phyloP scores from a whole-genome alignment of 2,113 vertebrate species.

The Galbula dea region DNA sequence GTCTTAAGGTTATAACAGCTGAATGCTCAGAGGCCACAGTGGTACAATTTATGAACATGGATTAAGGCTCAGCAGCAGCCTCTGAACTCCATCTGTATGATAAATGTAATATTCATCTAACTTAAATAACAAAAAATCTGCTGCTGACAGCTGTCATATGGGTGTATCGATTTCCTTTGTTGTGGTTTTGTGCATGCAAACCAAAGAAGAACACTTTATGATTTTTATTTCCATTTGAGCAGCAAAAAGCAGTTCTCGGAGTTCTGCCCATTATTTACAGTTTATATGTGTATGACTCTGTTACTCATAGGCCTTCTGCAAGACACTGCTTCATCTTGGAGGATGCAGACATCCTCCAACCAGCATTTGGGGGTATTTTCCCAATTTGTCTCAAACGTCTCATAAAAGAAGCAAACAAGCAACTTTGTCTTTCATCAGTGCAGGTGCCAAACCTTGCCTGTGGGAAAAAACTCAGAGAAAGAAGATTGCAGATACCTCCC shows the following conservation, averaged over 20 bases:
- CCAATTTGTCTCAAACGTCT: neutral
- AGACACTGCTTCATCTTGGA: neutral
- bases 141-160: neutral
- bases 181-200: neutral
- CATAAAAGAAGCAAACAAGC: neutral
- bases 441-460: neutral
- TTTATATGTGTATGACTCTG: neutral
- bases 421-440: neutral
- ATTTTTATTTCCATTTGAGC: neutral
- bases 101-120: neutral
- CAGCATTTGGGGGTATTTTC: accelerated
- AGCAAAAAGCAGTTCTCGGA: neutral
- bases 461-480: neutral
- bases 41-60: neutral
- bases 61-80: neutral
- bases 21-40: neutral
- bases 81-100: neutral
- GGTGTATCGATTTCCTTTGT: neutral
- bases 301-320: neutral
- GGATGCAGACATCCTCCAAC: neutral
- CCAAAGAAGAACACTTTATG: neutral
- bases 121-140: neutral
- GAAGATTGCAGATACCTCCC: neutral
- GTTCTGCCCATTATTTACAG: neutral
- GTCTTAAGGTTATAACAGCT: accelerated